Evolutionary conservation across 2,888 invertebrate species (phyloP), one percentile per base, ranked within the genome.

Genomic region (Lasius fuliginosus): DNA sequence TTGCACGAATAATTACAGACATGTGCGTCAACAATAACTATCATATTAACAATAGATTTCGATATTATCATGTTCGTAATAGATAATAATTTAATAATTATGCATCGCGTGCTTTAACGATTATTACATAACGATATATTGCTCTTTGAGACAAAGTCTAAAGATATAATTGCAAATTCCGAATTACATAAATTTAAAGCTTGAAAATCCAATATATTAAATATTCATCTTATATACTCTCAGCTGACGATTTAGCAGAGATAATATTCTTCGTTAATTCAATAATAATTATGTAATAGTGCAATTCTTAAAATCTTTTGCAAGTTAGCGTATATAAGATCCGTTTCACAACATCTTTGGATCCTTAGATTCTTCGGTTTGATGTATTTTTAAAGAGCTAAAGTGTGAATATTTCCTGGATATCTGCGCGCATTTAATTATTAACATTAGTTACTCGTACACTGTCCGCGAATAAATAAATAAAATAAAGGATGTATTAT

Each of bases 1-100:
- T 73, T 73, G 73, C 79, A 81, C 73, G 60, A 81, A 81, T 81
- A 81, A 81, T 81, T 81, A 79, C 23, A 81, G 71, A 62, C 36
- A 58, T 79, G 79, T 81, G 79, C 79, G 8, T 81, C 73, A 81
- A 81, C 79, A 81, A 81, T 62, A 73, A 81, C 58, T 62, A 73
- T 69, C 27, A 27, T 75, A 36, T 67, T 33, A 71, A 79, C 18
- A 79, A 79, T 27, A 62, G 23, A 81, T 81, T 62, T 60, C 40
- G 71, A 60, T 42, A 71, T 23, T 60, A 68, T 68, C 56, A 15
- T 18, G 12, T n/a, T 62, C 15, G 15, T 60, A 46, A 71, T 71
- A 46, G 65, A 8, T 65, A 71, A 73, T 73, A 79, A 79, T 79
- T 56, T 46, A 69, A 79, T 69, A 79, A 79, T 56, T 79, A 60